Conservation (phyloP, 2,113 vertebrate species). For the Chloebia gouldiae region DNA sequence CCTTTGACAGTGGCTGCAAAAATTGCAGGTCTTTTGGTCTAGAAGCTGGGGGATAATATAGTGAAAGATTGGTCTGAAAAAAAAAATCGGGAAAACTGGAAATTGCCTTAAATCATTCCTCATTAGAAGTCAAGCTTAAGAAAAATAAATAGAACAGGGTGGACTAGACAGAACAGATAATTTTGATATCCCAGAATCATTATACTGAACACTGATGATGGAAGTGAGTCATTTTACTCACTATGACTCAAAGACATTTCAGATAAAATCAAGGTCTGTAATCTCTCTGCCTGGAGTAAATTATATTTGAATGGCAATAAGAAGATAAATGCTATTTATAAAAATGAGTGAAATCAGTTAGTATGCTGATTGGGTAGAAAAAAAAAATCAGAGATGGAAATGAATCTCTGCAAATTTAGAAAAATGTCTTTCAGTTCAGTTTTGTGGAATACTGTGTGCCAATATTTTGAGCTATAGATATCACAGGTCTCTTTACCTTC, state of each 20-base stretch:
- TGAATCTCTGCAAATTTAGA: constrained; percentile 29
- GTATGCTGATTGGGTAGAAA: constrained; percentile 3
- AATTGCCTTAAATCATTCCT: background rate
- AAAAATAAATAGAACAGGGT: background rate
- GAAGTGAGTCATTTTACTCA: constrained; percentile 54
- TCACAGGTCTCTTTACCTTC: background rate
- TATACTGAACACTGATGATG: constrained; percentile 26
- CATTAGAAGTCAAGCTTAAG: constrained; percentile 3
- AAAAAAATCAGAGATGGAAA: constrained; percentile 3
- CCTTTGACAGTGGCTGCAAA: background rate
- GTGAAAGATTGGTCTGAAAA: background rate
- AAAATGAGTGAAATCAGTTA: constrained; percentile 54
- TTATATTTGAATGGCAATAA: constrained; percentile 59
- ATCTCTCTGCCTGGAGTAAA: constrained; percentile 43
- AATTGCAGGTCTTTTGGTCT: background rate
- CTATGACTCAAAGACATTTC: constrained; percentile 32
- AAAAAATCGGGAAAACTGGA: background rate
- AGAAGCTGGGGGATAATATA: background rate
- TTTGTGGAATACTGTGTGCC: background rate
- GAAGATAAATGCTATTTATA: constrained; percentile 61
- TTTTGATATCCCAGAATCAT: constrained; percentile 30
- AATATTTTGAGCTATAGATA: background rate
- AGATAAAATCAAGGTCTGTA: constrained; percentile 52
- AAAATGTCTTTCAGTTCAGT: constrained; percentile 13
- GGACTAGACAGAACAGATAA: constrained; percentile 27